phyloP scores from a whole-genome alignment of 2,888 invertebrate species.

The Eudasyphora cyanicolor region DNA sequence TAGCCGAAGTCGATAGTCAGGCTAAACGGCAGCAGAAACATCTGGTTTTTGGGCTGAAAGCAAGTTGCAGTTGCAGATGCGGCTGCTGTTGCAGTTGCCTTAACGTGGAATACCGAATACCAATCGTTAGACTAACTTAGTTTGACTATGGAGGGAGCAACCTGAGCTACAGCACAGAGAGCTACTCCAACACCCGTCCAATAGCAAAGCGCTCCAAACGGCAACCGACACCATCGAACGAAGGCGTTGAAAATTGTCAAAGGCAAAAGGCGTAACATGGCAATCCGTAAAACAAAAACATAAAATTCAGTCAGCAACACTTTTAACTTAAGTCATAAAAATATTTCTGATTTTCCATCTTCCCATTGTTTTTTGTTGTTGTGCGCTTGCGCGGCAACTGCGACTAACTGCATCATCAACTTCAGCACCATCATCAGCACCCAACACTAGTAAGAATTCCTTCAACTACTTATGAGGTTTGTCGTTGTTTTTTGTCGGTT shows the following conservation, averaged over 20 bases:
- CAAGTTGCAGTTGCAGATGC: not conserved
- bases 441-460: not conserved
- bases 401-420: not conserved
- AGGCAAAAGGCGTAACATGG: conserved; percentile 63
- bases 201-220: not conserved
- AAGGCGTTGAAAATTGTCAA: conserved; percentile 65
- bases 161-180: not conserved
- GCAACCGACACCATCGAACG: conserved; percentile 31
- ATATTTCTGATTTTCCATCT: conserved; percentile 37
- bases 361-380: conserved; percentile 1
- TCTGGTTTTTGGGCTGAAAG: conserved; percentile 2
- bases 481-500: not conserved
- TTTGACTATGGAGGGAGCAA: not conserved
- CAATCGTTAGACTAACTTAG: not conserved
- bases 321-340: conserved; percentile 51
- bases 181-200: not conserved
- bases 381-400: not conserved
- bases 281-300: conserved; percentile 48
- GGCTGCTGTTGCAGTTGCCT: not conserved
- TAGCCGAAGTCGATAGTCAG: not conserved
- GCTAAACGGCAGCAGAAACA: not conserved
- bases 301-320: conserved; percentile 25
- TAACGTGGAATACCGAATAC: not conserved
- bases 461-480: conserved; percentile 18
- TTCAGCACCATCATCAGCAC: not conserved